These are phyloP conservation scores for Pachyseris speciosa DNA, from an alignment of 64 coral and sea anemone genomes.

Conservation along the genomic window DNA sequence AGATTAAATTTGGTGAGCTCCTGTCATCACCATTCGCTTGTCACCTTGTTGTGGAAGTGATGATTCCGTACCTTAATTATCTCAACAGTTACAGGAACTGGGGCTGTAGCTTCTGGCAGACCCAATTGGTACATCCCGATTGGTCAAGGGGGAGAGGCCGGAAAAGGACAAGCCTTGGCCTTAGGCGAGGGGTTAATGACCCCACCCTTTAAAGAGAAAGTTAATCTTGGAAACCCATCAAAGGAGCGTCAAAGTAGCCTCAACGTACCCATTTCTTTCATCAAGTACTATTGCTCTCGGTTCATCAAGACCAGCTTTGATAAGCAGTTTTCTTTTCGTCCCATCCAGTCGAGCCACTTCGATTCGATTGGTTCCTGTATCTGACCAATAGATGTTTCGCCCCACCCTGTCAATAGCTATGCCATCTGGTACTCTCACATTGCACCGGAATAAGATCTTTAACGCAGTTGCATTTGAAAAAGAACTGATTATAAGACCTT, in stretches of 20 bases:
- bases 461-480: constrained; percentile 40
- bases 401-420: constrained; percentile 62
- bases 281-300: constrained; percentile 74
- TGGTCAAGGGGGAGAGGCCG: too few relatives aligned
- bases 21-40: too few relatives aligned
- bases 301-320: constrained; percentile 68
- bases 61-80: too few relatives aligned
- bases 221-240: too few relatives aligned
- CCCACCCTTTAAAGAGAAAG: too few relatives aligned
- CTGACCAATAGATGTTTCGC: constrained; percentile 77
- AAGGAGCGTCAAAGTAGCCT: not conserved
- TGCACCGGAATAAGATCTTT: constrained; percentile 4
- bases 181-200: too few relatives aligned
- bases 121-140: too few relatives aligned
- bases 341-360: constrained; percentile 74
- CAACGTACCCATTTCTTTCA: constrained; percentile 67
- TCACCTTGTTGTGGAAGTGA: too few relatives aligned
- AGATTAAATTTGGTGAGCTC: too few relatives aligned
- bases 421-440: constrained; percentile 47
- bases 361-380: constrained; percentile 71
- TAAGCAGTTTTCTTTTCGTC: constrained; percentile 40
- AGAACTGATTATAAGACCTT: constrained; percentile 50
- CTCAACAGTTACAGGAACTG: too few relatives aligned
- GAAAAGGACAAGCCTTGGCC: too few relatives aligned
- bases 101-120: too few relatives aligned